Conservation (phyloP, 2,113 vertebrate species). For the Elaphurus davidianus region DNA sequence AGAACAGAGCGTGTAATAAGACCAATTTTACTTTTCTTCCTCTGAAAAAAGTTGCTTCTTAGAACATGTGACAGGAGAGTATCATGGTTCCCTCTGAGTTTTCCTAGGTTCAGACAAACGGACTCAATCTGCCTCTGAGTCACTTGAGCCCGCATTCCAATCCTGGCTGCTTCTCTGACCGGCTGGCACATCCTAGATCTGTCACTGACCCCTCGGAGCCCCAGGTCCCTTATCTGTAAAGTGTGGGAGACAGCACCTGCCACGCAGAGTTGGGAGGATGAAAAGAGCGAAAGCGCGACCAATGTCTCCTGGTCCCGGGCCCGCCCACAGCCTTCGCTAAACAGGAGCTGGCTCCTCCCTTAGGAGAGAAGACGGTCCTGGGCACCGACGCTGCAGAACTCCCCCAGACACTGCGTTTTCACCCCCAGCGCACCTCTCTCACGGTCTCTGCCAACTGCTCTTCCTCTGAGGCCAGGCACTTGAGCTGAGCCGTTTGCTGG, state of each 20-base stretch:
- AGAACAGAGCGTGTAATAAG: constrained; percentile 27
- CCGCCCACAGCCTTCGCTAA: too few species aligned
- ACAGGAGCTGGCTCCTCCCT: not conserved
- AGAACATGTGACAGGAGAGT: not conserved
- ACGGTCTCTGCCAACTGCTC: constrained; percentile 65
- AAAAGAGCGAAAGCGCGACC: not conserved
- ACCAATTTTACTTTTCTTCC: constrained; percentile 18
- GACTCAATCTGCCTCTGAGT: not conserved
- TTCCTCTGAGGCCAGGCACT: constrained; percentile 21
- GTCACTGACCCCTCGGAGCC: not conserved
- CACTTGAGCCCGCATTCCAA: not conserved
- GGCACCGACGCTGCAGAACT: not conserved
- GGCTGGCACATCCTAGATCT: not conserved
- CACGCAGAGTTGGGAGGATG: not conserved
- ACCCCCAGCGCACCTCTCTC: constrained; percentile 71
- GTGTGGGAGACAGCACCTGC: not conserved
- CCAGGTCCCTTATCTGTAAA: not conserved
- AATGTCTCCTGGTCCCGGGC: not conserved
- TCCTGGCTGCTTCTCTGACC: not conserved
- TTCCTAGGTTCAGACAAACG: not conserved
- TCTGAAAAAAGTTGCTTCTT: constrained; percentile 11
- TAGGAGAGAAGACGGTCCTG: not conserved
- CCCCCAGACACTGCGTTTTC: not conserved
- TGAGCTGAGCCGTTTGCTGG: constrained; percentile 35
- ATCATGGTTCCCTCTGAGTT: not conserved